These are phyloP conservation scores for Helarctos malayanus DNA, from an alignment of 2,797 vertebrate species.

Conservation along the genomic window DNA sequence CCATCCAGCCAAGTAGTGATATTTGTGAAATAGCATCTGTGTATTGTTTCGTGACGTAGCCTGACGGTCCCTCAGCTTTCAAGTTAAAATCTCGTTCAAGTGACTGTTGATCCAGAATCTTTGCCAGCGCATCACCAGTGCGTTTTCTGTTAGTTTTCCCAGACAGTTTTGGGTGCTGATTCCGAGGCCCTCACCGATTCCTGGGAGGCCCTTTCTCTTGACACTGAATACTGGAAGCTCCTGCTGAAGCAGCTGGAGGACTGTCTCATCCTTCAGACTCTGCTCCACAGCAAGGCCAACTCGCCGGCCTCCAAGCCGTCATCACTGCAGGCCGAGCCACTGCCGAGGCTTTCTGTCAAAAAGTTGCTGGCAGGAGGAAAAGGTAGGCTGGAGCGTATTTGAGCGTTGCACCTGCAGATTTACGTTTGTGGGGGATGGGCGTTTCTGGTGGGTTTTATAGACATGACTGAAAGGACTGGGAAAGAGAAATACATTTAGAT, in stretches of 20 bases:
- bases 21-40: not conserved
- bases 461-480: not conserved
- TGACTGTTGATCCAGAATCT: not conserved
- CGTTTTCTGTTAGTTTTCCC: constrained; percentile 87
- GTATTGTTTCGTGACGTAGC: not conserved
- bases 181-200: constrained; percentile 91
- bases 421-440: not conserved
- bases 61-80: rapidly evolving
- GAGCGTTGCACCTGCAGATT: not conserved
- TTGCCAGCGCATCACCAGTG: not conserved
- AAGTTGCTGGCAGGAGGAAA: constrained; percentile 95
- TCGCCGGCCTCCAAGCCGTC: constrained; percentile 83
- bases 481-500: not conserved
- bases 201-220: constrained; percentile 97
- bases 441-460: not conserved
- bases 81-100: not conserved
- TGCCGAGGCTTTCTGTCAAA: constrained; percentile 93
- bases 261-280: constrained; percentile 95
- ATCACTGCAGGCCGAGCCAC: constrained; percentile 89
- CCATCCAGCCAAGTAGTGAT: not conserved
- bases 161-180: constrained; percentile 85
- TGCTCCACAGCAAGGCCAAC: constrained; percentile 91
- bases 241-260: constrained; percentile 97
- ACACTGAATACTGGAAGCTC: constrained; percentile 97
- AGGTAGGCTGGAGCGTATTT: constrained; percentile 88